Evolutionary conservation across 2,113 vertebrate genomes (phyloP).

Genomic region (Psephotus haematonotus): DNA sequence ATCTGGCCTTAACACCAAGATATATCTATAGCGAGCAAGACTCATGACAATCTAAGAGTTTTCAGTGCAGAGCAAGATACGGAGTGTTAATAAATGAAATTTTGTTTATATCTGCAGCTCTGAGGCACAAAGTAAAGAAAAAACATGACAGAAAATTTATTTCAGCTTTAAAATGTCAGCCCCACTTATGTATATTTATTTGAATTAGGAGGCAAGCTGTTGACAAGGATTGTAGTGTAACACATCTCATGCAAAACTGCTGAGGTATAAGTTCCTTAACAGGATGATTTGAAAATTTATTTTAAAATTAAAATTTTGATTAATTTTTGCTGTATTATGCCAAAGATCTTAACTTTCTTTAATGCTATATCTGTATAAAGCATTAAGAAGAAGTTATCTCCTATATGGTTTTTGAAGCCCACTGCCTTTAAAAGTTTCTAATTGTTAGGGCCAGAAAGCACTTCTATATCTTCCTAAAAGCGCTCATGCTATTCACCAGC

Average conservation of each 20-base stretch:
- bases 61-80: background rate
- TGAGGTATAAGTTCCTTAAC: background rate
- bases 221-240: background rate
- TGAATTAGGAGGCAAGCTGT: background rate
- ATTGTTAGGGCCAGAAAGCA: background rate
- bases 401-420: background rate
- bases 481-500: background rate
- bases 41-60: background rate
- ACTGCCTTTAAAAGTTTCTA: background rate
- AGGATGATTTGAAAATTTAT: background rate
- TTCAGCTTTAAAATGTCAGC: background rate
- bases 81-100: background rate
- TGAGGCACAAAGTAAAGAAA: background rate
- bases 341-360: background rate
- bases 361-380: background rate
- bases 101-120: background rate
- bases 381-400: background rate
- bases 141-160: background rate
- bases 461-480: background rate
- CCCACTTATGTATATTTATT: background rate
- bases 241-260: background rate
- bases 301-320: background rate
- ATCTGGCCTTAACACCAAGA: background rate
- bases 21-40: background rate
- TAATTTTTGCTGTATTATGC: background rate